Base-by-base conservation (phyloP, 2,888 invertebrate genomes). In the Plagodis pulveraria region DNA sequence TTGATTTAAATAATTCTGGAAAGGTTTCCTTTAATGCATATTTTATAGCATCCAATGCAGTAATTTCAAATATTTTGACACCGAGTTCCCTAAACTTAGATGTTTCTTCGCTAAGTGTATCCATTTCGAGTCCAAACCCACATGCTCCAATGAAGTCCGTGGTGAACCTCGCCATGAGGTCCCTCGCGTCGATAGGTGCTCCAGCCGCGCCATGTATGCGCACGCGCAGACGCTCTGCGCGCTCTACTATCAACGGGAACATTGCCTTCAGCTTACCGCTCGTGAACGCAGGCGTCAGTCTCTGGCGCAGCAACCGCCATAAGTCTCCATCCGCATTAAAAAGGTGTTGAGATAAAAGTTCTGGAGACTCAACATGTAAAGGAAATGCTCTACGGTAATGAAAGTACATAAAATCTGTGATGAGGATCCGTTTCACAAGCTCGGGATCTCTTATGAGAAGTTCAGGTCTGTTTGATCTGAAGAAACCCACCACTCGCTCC, bases 231-330 rank as follows among this genome's bases (percentile, higher is more conserved):
- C 81, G 83, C 48, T 83, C 80, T 0, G 89, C 81, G 50, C 86
- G 81, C n/a, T 79, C 70, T n/a, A 83, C 73, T 5, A 88, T 76
- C 40, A 88, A 64, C 2, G 89, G 88, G 53, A 86, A 88, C 89
- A 87, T 22, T 22, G 22, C 22, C 22, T 22, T 22, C 22, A 22
- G 22, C 22, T 22, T 22, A 22, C 22, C 22, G 0, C 78, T 81
- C 0, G 86, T 86, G 53, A 88, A 88, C 0, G 86, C 79, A 0
- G 86, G 74, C 11, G 88, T 86, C 11, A 88, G 50, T 5, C 81
- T 76, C 56, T 87, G 83, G 0, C 88, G 74, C 6, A 84, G 51
- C 5, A 87, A 67, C 57, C 77, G 84, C 89, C 89, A 88, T 87
- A 22, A 22, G 22, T 22, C 22, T 0, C 86, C 88, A 32, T 86